These are phyloP conservation scores for Cyprinodon brontotheroides DNA, from an alignment of 2,113 vertebrate genomes.

Conservation along the genomic window DNA sequence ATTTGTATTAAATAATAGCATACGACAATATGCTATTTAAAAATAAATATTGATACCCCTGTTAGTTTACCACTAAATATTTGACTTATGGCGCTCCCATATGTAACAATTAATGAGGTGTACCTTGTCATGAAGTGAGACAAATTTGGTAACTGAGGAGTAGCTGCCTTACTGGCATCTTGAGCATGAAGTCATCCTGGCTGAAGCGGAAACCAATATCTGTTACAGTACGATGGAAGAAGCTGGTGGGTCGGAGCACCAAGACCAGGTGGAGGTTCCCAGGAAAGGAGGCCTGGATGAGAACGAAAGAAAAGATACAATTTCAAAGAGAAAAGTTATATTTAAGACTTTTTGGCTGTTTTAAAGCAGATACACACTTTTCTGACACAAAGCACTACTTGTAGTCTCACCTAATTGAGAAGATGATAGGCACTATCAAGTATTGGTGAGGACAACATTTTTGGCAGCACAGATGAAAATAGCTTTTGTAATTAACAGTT, in stretches of 20 bases:
- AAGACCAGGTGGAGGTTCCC: conserved; percentile 94
- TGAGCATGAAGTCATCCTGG: conserved; percentile 96
- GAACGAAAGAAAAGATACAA: not conserved
- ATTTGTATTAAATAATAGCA: not conserved
- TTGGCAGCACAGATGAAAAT: too few species aligned
- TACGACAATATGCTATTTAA: not conserved
- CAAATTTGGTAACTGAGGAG: conserved; percentile 66
- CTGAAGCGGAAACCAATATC: conserved; percentile 96
- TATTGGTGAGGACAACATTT: too few species aligned
- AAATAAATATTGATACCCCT: not conserved
- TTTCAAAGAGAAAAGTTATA: not conserved
- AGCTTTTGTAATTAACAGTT: too few species aligned
- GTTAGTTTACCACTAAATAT: conserved; percentile 40
- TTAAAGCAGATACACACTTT: too few species aligned
- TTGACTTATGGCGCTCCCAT: conserved; percentile 27
- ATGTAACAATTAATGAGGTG: conserved; percentile 25
- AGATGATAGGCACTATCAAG: too few species aligned
- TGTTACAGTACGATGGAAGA: conserved; percentile 95
- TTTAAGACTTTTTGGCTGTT: too few species aligned
- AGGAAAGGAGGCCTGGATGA: conserved; percentile 88
- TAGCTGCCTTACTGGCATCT: conserved; percentile 87
- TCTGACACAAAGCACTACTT: too few species aligned
- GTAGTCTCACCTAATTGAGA: too few species aligned
- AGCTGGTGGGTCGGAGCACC: conserved; percentile 93
- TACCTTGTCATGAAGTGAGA: conserved; percentile 57